Evolutionary conservation across 2,113 vertebrate species (phyloP).

Genomic region (Cisticola juncidis): DNA sequence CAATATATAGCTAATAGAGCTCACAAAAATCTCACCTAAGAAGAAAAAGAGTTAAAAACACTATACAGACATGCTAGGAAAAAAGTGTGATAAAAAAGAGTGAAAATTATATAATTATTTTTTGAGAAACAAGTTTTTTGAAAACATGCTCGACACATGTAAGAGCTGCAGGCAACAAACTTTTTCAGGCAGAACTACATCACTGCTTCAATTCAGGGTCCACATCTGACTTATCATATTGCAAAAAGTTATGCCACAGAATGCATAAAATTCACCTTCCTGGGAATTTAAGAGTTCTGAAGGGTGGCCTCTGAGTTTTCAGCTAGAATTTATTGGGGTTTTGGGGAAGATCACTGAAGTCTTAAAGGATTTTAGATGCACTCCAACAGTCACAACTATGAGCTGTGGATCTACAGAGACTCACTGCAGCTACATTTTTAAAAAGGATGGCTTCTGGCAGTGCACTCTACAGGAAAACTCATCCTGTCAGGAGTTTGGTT

Average conservation of each 20-base stretch:
- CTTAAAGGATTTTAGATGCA: not conserved
- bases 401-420: not conserved
- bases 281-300: not conserved
- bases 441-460: slow-evolving; percentile 9
- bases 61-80: not conserved
- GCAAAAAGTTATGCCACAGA: not conserved
- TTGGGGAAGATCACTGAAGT: not conserved
- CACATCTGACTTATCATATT: not conserved
- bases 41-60: not conserved
- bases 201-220: not conserved
- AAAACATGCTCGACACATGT: not conserved
- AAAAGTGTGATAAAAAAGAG: not conserved
- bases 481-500: not conserved
- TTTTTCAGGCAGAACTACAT: not conserved
- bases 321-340: not conserved
- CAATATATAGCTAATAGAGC: not conserved
- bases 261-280: not conserved
- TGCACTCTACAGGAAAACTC: not conserved
- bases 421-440: not conserved
- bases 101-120: not conserved
- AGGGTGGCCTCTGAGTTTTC: not conserved
- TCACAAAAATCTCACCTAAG: not conserved
- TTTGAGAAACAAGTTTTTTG: not conserved
- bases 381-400: not conserved
- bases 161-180: not conserved